phyloP scores from a whole-genome alignment of 1,140 invertebrate genomes.

The Zaprionus camerounensis region DNA sequence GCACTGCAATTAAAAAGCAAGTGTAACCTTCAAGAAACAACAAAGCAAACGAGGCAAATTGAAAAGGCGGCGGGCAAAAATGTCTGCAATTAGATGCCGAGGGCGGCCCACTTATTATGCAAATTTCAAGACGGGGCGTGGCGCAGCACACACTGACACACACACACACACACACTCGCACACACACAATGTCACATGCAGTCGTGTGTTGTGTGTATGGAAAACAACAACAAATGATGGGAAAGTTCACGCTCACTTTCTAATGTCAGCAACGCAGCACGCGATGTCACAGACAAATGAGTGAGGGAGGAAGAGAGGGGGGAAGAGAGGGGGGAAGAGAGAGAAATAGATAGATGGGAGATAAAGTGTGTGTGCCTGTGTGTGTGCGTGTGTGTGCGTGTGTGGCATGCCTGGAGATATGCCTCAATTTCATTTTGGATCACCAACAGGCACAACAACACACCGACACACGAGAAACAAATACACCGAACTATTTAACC shows the following conservation, averaged over 20 bases:
- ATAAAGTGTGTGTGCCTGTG: background rate
- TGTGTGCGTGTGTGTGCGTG: background rate
- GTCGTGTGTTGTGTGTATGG: slow-evolving; percentile 8
- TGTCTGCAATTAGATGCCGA: slow-evolving; percentile 45
- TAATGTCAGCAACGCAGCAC: slow-evolving; percentile 53
- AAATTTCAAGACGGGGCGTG: slow-evolving; percentile 47
- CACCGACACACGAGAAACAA: slow-evolving; percentile 13
- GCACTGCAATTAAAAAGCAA: slow-evolving; percentile 34
- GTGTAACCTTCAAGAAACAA: slow-evolving; percentile 56
- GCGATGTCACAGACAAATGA: slow-evolving; percentile 45
- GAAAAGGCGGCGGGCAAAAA: slow-evolving; percentile 51
- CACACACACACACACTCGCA: slow-evolving; percentile 18
- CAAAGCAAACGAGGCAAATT: slow-evolving; percentile 34
- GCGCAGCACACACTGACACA: slow-evolving; percentile 7
- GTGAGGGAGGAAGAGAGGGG: background rate
- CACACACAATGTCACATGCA: background rate
- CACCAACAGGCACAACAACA: background rate
- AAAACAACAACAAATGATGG: slow-evolving; percentile 41
- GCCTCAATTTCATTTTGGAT: slow-evolving; percentile 4
- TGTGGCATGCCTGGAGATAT: slow-evolving; percentile 10
- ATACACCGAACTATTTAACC: slow-evolving; percentile 1
- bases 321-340: background rate
- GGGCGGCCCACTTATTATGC: slow-evolving; percentile 61
- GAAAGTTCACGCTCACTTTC: slow-evolving; percentile 73
- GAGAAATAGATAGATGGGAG: background rate